phyloP scores from a whole-genome alignment of 2,888 invertebrate genomes.

The Heliconius charithonia region DNA sequence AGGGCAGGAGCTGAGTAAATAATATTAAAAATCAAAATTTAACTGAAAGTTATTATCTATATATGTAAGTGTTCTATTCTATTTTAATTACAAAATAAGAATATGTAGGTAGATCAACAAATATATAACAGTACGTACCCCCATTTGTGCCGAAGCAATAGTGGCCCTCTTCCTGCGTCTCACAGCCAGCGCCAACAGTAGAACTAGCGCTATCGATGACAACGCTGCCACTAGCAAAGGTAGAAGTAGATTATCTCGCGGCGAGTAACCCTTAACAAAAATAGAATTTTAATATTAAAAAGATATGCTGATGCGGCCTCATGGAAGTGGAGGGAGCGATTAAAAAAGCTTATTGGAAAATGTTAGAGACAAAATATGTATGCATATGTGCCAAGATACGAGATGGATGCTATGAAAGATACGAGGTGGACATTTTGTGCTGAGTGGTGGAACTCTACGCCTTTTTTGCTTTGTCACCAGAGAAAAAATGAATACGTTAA shows the following conservation, averaged over 20 bases:
- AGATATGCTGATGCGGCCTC: neutral
- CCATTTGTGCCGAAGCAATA: constrained; percentile 69
- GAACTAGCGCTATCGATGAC: constrained; percentile 75
- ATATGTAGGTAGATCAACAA: neutral
- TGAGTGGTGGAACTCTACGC: too few species aligned
- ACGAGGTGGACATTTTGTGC: too few species aligned
- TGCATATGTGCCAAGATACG: neutral
- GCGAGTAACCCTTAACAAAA: constrained; percentile 81
- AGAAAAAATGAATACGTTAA: too few species aligned
- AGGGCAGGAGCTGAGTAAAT: too few species aligned
- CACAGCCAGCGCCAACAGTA: constrained; percentile 81
- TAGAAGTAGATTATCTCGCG: constrained; percentile 84
- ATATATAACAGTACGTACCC: constrained; percentile 57
- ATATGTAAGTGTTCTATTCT: neutral
- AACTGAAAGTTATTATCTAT: neutral
- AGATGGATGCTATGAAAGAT: too few species aligned
- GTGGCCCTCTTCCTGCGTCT: constrained; percentile 72
- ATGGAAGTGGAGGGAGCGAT: too few species aligned
- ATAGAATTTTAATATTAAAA: neutral
- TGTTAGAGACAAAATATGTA: neutral
- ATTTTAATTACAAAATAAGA: neutral
- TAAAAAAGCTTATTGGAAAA: neutral
- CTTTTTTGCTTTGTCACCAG: too few species aligned
- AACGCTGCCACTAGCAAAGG: constrained; percentile 81
- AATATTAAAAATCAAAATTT: neutral